Conservation (phyloP, 23 tunicate genomes). For the Pegea sp. region DNA sequence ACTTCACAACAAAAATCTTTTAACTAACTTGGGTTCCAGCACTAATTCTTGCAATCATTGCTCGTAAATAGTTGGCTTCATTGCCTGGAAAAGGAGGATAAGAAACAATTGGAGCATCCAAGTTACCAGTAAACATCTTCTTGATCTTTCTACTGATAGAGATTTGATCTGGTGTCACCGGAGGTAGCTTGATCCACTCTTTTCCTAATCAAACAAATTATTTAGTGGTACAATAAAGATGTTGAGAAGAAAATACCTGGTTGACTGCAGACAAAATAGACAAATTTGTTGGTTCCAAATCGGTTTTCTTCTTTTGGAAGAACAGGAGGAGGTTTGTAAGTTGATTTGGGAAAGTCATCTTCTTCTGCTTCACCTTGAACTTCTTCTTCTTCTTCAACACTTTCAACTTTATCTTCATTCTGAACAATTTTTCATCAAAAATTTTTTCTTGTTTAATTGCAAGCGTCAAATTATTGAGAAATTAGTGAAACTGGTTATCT, state of each 20-base stretch:
- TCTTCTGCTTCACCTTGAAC: slow-evolving; percentile 93
- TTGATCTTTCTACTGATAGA: slow-evolving; percentile 40
- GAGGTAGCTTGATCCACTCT: slow-evolving; percentile 83
- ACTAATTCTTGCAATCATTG: slow-evolving; percentile 80
- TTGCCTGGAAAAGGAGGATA: slow-evolving; percentile 98
- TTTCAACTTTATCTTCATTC: background rate
- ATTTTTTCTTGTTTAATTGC: too few species aligned
- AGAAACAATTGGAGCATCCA: slow-evolving; percentile 61
- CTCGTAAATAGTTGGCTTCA: slow-evolving; percentile 82
- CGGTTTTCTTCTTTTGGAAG: slow-evolving; percentile 92
- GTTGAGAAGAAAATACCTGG: slow-evolving; percentile 27
- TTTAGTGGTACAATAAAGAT: background rate
- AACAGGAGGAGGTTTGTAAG: slow-evolving; percentile 92
- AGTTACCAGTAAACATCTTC: slow-evolving; percentile 83
- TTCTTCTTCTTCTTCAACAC: slow-evolving; percentile 25
- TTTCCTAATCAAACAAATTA: slow-evolving; percentile 16
- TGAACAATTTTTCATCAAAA: background rate
- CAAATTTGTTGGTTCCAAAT: slow-evolving; percentile 78
- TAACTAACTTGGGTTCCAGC: slow-evolving; percentile 79
- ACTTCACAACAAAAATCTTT: too few species aligned
- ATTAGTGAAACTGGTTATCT: background rate
- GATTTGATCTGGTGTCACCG: slow-evolving; percentile 85
- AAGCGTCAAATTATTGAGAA: too few species aligned
- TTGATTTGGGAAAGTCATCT: slow-evolving; percentile 83
- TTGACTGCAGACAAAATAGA: slow-evolving; percentile 92